Conservation (phyloP, 2,888 invertebrate species). For the Tyria jacobaeae region DNA sequence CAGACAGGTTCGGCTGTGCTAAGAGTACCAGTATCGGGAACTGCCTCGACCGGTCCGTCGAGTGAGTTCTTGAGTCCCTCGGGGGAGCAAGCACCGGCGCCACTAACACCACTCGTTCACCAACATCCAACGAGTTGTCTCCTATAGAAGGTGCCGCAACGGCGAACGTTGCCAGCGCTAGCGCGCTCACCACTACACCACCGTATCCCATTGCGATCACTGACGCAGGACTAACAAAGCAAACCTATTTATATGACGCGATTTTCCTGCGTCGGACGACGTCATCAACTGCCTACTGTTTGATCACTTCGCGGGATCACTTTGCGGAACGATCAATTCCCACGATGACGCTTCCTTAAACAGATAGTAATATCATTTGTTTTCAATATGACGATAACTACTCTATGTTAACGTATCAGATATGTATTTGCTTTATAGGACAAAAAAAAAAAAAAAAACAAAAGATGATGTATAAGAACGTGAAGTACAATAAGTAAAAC, state of each 20-base stretch:
- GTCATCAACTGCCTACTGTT: constrained; percentile 61
- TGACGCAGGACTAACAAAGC: constrained; percentile 72
- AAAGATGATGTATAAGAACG: constrained; percentile 18
- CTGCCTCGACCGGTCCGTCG: constrained; percentile 73
- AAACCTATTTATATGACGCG: constrained; percentile 79
- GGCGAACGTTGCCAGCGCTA: constrained; percentile 65
- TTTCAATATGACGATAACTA: constrained; percentile 37
- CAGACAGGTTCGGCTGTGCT: constrained; percentile 59
- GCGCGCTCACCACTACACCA: constrained; percentile 67
- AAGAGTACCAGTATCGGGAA: constrained; percentile 78
- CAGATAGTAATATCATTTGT: constrained; percentile 31
- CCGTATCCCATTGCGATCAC: constrained; percentile 78
- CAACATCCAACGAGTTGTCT: constrained; percentile 72
- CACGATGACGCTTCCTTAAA: constrained; percentile 66
- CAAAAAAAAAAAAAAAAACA: constrained; percentile 26
- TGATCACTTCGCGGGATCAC: constrained; percentile 54
- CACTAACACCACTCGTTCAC: constrained; percentile 72
- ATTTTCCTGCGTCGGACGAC: constrained; percentile 69
- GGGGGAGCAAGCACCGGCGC: constrained; percentile 80
- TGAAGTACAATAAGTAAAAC: constrained; percentile 39
- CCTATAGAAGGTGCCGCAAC: constrained; percentile 66
- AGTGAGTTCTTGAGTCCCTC: constrained; percentile 69
- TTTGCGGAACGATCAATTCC: constrained; percentile 62
- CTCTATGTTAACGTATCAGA: constrained; percentile 24
- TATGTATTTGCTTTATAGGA: constrained; percentile 13